Evolutionary conservation across 92 coral and sea anemone genomes (phyloP), one percentile per base, ranked within the genome.

Genomic region (Zoanthus solanderi): DNA sequence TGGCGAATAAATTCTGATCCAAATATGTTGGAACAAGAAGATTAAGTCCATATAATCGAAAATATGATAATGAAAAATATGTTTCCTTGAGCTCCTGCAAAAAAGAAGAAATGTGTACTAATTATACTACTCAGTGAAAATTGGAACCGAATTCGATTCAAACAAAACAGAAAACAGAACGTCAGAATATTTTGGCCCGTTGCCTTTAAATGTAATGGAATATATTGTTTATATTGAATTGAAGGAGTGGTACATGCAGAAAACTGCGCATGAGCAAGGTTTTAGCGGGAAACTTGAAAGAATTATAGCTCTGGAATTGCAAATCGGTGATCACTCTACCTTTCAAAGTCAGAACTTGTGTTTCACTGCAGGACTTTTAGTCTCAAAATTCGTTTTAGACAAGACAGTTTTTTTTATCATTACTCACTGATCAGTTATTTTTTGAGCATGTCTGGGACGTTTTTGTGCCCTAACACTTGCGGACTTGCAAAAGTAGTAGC

Each of bases 401-500:
- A 23, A 23, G 23, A 23, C 23, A 23, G 23, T 23, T 63, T 63
- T 63, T 28, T 63, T 63, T 63, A 13, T 63, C 56, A 50, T 50
- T 50, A 50, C 13, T 63, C 8, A 13, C 7, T 63, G 31, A 7
- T 63, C 23, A 63, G 69, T 23, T 16, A 8, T 63, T 63, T 63
- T 17, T 63, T 63, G 69, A 23, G 69, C 18, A 63, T 16, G 86
- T 91, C 47, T 71, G 91, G 32, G 53, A 88, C 53, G 53, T 87
- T 78, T 47, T 32, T 12, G 69, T 63, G 69, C 69, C 69, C 28
- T 63, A 63, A 63, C 69, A 63, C 69, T 63, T 63, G 69, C 13
- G 69, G 69, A 63, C 13, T 63, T 63, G 69, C 69, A 63, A 63
- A 63, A 63, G 69, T 63, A 63, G 69, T 8, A 16, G 28, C 69